These are phyloP conservation scores for Neopelma chrysocephalum DNA, from an alignment of 2,797 vertebrate species.

Conservation along the genomic window DNA sequence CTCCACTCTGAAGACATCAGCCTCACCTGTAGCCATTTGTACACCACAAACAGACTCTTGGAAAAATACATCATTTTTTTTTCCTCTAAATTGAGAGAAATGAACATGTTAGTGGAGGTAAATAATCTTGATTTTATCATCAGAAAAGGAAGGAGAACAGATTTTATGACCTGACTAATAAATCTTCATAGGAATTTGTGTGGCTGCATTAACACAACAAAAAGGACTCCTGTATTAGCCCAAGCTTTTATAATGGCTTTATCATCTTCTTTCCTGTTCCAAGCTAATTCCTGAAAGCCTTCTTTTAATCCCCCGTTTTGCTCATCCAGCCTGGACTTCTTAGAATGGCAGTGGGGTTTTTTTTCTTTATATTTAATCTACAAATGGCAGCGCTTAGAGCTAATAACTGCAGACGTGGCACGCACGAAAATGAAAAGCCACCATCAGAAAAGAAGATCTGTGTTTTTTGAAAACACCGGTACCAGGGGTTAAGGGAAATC, in stretches of 20 bases:
- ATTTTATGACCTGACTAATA: slow-evolving; percentile 6
- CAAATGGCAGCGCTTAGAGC: not conserved
- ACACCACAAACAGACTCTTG: not conserved
- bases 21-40: not conserved
- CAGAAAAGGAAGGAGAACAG: not conserved
- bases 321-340: slow-evolving; percentile 20
- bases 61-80: not conserved
- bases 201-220: slow-evolving; percentile 29
- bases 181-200: slow-evolving; percentile 48
- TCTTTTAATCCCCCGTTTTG: not conserved
- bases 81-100: not conserved
- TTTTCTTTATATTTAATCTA: not conserved
- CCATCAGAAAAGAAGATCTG: not conserved
- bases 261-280: slow-evolving; percentile 28
- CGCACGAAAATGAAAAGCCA: not conserved
- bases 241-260: slow-evolving; percentile 40
- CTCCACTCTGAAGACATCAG: not conserved
- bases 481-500: slow-evolving; percentile 62
- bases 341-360: not conserved
- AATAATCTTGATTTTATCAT: slow-evolving; percentile 20
- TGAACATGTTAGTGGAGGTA: not conserved
- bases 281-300: not conserved
- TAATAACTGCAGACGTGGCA: not conserved
- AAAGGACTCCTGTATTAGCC: slow-evolving; percentile 31
- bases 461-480: not conserved